Base-by-base conservation (phyloP, 1,140 invertebrate species). In the Hyposmocoma kahamanoa region DNA sequence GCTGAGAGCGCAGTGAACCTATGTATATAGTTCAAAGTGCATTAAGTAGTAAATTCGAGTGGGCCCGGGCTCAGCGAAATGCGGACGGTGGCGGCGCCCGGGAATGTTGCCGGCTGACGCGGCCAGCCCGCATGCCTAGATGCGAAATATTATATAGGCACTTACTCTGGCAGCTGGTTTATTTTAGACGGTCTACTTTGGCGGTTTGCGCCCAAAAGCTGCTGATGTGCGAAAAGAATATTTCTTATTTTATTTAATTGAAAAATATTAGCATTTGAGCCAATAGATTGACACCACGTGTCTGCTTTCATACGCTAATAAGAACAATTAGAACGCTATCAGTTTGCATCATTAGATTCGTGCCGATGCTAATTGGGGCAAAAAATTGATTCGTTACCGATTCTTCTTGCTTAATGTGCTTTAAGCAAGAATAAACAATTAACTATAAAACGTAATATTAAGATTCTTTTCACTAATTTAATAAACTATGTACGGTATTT, bases 161-260 rank as follows among this genome's bases (percentile, higher is more conserved):
- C 50, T 38, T 50, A 62, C 32, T 8, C 30, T 13, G 11, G n/a
- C 30, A 9, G 30, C 32, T 17, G 65, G 76, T 78, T 80, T 79
- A 83, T 83, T 80, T 83, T 70, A 53, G 74, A 74, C 71, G 43
- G 52, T 54, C 55, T 67, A 71, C 67, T 71, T 73, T 77, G 71
- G 67, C 70, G 67, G 67, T 58, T 72, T 72, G 62, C 67, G 68
- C 70, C 70, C 59, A 44, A 60, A 58, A 52, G 56, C 56, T 48
- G 59, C 61, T 59, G 59, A 59, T 59, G 59, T 50, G 59, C 50
- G 47, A 64, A 42, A 47, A 47, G 59, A 34, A 61, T 53, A 10
- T 36, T 13, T 36, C 32, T 36, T 30, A 30, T 30, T 30, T 30
- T 36, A 36, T 36, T 36, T 36, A 36, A 3, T 36, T 17, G 6